Evolutionary conservation across 2,113 vertebrate genomes (phyloP).

Genomic region (Nannospalax galili): DNA sequence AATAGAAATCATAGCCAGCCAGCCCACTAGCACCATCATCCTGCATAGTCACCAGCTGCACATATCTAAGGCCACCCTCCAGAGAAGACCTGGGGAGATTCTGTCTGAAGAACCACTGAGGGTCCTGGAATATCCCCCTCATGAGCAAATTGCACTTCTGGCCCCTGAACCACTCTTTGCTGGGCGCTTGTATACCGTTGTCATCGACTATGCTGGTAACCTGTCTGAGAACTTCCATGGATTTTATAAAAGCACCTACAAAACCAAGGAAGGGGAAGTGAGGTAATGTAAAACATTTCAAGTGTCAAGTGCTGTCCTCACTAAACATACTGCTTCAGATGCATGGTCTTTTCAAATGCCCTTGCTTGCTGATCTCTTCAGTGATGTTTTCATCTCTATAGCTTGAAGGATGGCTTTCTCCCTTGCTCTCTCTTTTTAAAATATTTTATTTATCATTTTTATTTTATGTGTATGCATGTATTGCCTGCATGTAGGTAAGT

Average conservation of each 20-base stretch:
- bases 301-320: not conserved
- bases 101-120: conserved; percentile 11
- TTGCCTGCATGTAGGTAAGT: too few species aligned
- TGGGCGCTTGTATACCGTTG: conserved; percentile 85
- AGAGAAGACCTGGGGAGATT: conserved; percentile 61
- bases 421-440: too few species aligned
- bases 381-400: conserved; percentile 36
- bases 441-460: too few species aligned
- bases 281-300: conserved; percentile 83
- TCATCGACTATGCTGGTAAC: conserved; percentile 88
- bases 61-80: conserved; percentile 83
- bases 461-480: too few species aligned
- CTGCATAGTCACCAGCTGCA: conserved; percentile 90
- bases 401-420: not conserved
- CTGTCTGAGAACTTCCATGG: conserved; percentile 91
- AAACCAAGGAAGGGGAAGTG: conserved; percentile 88
- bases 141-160: conserved; percentile 90
- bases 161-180: conserved; percentile 80
- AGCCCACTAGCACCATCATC: conserved; percentile 86
- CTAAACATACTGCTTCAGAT: conserved; percentile 2
- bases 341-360: not conserved
- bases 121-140: conserved; percentile 87
- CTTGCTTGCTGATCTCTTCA: not conserved
- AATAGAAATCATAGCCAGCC: conserved; percentile 85
- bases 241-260: conserved; percentile 95